Conservation (phyloP, 2,113 vertebrate species). For the Pteruthius melanotis region DNA sequence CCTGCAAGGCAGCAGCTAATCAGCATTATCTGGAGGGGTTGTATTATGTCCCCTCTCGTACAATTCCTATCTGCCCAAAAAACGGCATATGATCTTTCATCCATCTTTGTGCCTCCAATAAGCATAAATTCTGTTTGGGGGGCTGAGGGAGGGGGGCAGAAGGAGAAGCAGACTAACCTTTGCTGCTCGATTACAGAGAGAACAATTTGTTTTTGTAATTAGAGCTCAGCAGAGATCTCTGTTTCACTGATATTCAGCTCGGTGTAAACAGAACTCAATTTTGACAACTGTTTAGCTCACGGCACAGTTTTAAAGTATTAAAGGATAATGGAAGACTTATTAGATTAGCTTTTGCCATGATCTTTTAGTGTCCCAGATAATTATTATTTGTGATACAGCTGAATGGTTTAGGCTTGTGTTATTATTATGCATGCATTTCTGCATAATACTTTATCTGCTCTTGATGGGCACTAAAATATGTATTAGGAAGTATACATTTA, state of each 20-base stretch:
- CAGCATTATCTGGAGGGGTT: not conserved
- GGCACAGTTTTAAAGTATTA: conserved; percentile 74
- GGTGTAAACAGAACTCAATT: conserved; percentile 67
- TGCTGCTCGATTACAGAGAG: conserved; percentile 38
- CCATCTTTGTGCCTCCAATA: not conserved
- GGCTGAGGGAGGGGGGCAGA: not conserved
- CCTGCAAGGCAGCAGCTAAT: conserved; percentile 26
- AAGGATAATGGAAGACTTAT: conserved; percentile 76
- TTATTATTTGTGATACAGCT: conserved; percentile 66
- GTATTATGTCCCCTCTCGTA: not conserved
- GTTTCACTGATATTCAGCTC: conserved; percentile 48
- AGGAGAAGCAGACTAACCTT: conserved; percentile 31
- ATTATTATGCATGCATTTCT: conserved; percentile 30
- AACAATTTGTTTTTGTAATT: conserved; percentile 64
- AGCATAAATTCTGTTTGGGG: not conserved
- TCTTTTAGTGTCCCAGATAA: conserved; percentile 75
- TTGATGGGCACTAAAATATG: conserved; percentile 42
- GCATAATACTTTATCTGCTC: conserved; percentile 31
- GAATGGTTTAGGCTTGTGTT: conserved; percentile 55
- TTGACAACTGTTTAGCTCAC: conserved; percentile 73
- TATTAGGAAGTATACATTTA: conserved; percentile 32
- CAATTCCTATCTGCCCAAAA: not conserved
- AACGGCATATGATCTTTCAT: not conserved
- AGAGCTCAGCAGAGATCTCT: conserved; percentile 59
- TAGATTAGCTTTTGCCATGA: conserved; percentile 75